Evolutionary conservation across 2,888 invertebrate species (phyloP).

Genomic region (Rotaria magnacalcarata): DNA sequence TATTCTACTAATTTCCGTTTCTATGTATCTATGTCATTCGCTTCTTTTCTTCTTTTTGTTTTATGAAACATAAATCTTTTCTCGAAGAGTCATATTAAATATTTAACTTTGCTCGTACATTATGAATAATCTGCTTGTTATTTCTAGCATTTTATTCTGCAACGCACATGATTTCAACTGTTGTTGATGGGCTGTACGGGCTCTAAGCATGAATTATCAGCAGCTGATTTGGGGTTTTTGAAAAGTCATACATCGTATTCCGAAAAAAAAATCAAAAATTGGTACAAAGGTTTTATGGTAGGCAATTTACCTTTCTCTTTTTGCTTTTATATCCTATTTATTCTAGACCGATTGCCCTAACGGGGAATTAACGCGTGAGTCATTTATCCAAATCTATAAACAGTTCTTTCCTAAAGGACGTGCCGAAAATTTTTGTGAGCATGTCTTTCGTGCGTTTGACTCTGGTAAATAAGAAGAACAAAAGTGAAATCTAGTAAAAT

Average conservation of each 20-base stretch:
- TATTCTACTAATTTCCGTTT: not conserved
- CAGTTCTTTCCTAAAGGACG: constrained; percentile 34
- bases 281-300: constrained; percentile 36
- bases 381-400: constrained; percentile 29
- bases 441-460: constrained; percentile 35
- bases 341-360: not conserved
- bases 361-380: constrained; percentile 22
- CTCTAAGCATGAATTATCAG: constrained; percentile 12
- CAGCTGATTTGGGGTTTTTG: not conserved
- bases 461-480: not conserved
- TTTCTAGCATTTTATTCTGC: not conserved
- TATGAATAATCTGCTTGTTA: not conserved
- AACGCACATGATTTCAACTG: constrained; percentile 9
- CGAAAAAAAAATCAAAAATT: constrained; percentile 19
- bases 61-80: not conserved
- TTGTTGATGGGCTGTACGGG: constrained; percentile 36
- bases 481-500: not conserved
- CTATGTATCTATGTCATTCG: not conserved
- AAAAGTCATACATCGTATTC: constrained; percentile 14
- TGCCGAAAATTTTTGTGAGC: constrained; percentile 32
- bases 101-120: not conserved
- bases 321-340: not conserved
- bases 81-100: not conserved
- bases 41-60: not conserved
- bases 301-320: not conserved